phyloP scores from a whole-genome alignment of 2,888 invertebrate species.

The Zygothrica quintamaculata region DNA sequence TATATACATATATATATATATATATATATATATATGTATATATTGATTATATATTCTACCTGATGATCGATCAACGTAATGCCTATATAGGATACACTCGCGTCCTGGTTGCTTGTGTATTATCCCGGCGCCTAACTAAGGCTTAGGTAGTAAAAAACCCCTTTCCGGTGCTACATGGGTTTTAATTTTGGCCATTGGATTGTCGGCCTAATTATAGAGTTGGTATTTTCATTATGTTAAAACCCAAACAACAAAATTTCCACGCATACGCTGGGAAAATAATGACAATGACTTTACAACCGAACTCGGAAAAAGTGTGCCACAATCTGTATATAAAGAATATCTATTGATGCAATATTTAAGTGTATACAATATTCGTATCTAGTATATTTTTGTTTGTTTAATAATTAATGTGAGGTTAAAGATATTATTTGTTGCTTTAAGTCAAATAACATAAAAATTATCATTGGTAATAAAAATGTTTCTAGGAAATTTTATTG shows the following conservation, averaged over 20 bases:
- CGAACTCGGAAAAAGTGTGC: constrained; percentile 28
- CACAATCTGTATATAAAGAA: constrained; percentile 1
- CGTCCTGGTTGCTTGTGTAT: constrained; percentile 31
- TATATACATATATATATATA: constrained; percentile 1
- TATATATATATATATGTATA: background rate
- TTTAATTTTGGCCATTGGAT: constrained; percentile 16
- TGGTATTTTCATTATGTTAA: constrained; percentile 80
- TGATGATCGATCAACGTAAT: constrained; percentile 1
- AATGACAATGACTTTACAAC: constrained; percentile 42
- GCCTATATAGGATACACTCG: background rate
- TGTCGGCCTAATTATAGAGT: constrained; percentile 73
- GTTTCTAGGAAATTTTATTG: too few relatives aligned
- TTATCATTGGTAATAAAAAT: too few relatives aligned
- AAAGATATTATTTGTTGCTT: too few relatives aligned
- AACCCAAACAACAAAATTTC: constrained; percentile 75
- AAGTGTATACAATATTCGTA: too few relatives aligned
- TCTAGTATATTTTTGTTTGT: too few relatives aligned
- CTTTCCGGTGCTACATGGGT: constrained; percentile 62
- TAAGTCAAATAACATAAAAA: too few relatives aligned
- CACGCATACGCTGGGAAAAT: constrained; percentile 34
- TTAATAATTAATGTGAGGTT: too few relatives aligned
- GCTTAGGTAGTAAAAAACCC: constrained; percentile 73
- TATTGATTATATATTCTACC: too few relatives aligned
- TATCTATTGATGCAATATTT: background rate
- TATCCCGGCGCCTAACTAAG: constrained; percentile 65